A percentile compares a stretch with the other conserved stretches of the same genome.
phyloP scores from a whole-genome alignment of 1,140 invertebrate genomes.

The Atta texana region DNA sequence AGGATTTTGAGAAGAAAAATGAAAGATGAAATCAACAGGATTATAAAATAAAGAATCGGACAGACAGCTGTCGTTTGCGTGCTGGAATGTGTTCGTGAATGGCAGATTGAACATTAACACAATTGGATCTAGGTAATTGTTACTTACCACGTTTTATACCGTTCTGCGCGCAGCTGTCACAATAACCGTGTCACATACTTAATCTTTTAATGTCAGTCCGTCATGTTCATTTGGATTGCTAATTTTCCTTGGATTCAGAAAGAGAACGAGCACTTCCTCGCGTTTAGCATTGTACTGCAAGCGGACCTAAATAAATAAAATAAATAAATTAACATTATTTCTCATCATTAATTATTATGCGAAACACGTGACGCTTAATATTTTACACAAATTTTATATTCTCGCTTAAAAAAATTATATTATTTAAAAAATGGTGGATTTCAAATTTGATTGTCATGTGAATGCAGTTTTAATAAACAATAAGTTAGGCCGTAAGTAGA shows the following conservation, averaged over 20 bases:
- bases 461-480: neutral
- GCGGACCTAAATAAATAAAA: neutral
- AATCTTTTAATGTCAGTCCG: constrained; percentile 64
- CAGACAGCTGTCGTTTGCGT: constrained; percentile 57
- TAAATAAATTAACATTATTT: neutral
- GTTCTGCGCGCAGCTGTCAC: constrained; percentile 45
- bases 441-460: neutral
- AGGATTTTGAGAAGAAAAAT: neutral
- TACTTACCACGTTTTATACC: constrained; percentile 69
- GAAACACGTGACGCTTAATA: neutral
- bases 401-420: neutral
- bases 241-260: constrained; percentile 63
- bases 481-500: no score
- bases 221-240: constrained; percentile 67
- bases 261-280: neutral
- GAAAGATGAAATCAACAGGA: neutral
- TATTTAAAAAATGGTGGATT: neutral
- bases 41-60: constrained; percentile 3
- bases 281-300: neutral
- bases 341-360: constrained; percentile 16
- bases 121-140: constrained; percentile 74
- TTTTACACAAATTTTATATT: constrained; percentile 11
- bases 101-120: constrained; percentile 62
- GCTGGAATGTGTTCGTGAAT: constrained; percentile 63
- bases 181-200: constrained; percentile 54